These are phyloP conservation scores for Cyphomyrus plagiostoma DNA, from an alignment of 2,113 vertebrate genomes.

Conservation along the genomic window DNA sequence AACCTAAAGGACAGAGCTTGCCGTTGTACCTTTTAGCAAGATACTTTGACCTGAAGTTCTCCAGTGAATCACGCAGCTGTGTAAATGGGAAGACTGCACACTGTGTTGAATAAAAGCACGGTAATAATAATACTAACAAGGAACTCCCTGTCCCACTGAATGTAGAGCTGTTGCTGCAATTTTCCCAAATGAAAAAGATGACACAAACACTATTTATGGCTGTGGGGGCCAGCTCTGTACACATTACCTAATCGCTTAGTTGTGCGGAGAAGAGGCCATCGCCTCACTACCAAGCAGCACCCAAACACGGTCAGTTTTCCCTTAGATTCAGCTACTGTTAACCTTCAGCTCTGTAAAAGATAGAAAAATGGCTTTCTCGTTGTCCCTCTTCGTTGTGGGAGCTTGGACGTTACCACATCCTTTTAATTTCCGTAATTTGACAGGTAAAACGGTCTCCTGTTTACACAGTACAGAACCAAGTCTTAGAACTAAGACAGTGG, in stretches of 20 bases:
- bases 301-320: not conserved
- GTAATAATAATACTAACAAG: not conserved
- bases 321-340: not conserved
- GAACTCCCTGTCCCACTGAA: constrained; percentile 13
- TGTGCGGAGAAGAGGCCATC: not conserved
- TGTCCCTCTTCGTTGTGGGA: too few relatives aligned
- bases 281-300: not conserved
- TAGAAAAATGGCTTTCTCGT: too few relatives aligned
- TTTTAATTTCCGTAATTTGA: not conserved
- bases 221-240: constrained; percentile 8
- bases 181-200: constrained; percentile 48
- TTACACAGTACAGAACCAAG: not conserved
- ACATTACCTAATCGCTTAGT: not conserved
- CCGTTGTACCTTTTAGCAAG: not conserved
- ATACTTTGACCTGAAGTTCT: not conserved
- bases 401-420: not conserved
- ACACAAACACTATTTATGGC: constrained; percentile 27
- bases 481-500: not conserved
- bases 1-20: not conserved
- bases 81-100: not conserved
- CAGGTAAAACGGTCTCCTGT: not conserved
- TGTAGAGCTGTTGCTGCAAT: not conserved
- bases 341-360: too few relatives aligned
- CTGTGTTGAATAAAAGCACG: not conserved
- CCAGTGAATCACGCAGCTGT: not conserved